phyloP scores from a whole-genome alignment of 2,113 vertebrate genomes.

The Phocoena sinus region DNA sequence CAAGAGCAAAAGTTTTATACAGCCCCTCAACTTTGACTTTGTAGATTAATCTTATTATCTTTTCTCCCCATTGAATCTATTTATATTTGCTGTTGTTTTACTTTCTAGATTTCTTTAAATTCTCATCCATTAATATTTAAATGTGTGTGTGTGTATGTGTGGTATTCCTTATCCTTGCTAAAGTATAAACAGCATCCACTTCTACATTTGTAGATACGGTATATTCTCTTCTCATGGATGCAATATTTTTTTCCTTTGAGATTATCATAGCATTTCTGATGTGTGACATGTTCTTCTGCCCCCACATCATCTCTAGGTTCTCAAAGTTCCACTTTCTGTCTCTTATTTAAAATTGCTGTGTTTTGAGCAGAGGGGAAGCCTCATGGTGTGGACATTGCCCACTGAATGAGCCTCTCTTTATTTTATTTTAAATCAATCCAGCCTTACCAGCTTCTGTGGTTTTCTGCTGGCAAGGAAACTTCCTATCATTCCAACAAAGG shows the following conservation, averaged over 20 bases:
- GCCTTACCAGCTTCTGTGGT: not conserved
- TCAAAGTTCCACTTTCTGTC: not conserved
- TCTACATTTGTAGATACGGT: not conserved
- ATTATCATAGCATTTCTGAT: not conserved
- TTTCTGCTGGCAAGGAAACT: not conserved
- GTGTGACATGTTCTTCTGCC: too few relatives aligned
- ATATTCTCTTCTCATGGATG: not conserved
- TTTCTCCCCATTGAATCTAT: not conserved
- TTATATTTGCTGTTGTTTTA: not conserved
- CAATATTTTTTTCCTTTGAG: not conserved
- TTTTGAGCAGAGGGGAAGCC: not conserved
- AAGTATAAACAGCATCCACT: not conserved
- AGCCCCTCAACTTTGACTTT: too few relatives aligned
- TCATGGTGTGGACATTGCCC: not conserved
- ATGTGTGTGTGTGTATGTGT: not conserved
- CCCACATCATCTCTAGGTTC: not conserved
- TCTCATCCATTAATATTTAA: not conserved
- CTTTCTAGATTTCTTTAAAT: not conserved
- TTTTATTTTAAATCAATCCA: not conserved
- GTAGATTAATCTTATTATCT: not conserved
- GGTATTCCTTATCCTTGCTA: not conserved
- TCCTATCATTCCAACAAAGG: not conserved
- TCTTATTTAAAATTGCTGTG: not conserved
- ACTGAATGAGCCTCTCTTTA: not conserved
- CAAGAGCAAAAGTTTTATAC: not conserved